Conservation (phyloP, 1,140 invertebrate species). For the Sarcophaga bullata region DNA sequence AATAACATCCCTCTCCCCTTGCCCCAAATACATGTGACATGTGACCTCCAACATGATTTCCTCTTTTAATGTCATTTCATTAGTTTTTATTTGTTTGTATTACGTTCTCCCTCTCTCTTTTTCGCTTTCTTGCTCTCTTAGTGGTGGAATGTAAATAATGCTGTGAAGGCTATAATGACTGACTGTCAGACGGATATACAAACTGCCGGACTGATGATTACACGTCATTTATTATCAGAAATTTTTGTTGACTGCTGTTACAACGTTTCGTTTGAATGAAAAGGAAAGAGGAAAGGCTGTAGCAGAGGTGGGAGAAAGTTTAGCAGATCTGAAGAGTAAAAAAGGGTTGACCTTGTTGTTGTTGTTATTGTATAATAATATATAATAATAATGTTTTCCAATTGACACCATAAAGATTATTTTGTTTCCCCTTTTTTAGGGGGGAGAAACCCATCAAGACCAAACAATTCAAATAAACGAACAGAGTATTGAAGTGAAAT, state of each 20-base stretch:
- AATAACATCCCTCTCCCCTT: not conserved
- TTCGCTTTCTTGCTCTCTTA: not conserved
- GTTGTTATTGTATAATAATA: not conserved
- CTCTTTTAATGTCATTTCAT: slow-evolving; percentile 5
- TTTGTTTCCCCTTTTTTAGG: not conserved
- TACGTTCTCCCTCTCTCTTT: not conserved
- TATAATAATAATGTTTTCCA: slow-evolving; percentile 1
- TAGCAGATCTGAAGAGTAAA: not conserved
- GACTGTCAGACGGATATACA: not conserved
- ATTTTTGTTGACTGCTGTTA: not conserved
- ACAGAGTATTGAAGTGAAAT: not conserved
- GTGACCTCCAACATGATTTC: not conserved
- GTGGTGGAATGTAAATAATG: not conserved
- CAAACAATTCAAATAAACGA: not conserved
- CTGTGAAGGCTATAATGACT: not conserved
- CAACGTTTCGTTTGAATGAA: not conserved
- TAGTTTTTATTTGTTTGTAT: not conserved
- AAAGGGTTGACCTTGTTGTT: slow-evolving; percentile 18
- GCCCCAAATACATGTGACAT: not conserved
- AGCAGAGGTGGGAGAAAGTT: not conserved
- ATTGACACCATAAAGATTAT: slow-evolving; percentile 10
- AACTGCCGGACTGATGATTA: not conserved
- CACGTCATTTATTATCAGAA: slow-evolving; percentile 3
- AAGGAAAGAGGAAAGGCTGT: not conserved
- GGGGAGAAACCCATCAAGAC: not conserved